These are phyloP conservation scores for Drosophila acutilabella DNA, from an alignment of 2,888 invertebrate species.

Conservation along the genomic window DNA sequence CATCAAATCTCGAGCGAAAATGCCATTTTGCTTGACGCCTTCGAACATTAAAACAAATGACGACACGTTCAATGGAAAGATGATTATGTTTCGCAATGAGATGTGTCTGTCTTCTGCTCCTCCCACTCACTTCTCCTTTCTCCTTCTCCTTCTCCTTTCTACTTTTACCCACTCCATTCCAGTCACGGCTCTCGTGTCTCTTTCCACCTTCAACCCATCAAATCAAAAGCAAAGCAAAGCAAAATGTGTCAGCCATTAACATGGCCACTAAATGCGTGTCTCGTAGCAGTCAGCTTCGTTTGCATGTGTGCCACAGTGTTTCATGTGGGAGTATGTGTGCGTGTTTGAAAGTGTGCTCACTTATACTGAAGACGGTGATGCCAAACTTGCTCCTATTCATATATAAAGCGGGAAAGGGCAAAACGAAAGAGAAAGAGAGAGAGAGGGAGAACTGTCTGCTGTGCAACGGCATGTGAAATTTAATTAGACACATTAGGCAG, in stretches of 20 bases:
- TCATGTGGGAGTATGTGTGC: constrained; percentile 6
- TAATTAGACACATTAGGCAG: constrained; percentile 60
- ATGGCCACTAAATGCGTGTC: constrained; percentile 56
- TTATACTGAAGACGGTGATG: constrained; percentile 25
- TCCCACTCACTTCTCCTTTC: background rate
- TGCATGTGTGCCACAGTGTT: constrained; percentile 14
- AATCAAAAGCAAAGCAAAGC: constrained; percentile 51
- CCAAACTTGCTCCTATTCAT: constrained; percentile 15
- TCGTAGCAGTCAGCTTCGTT: constrained; percentile 31
- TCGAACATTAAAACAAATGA: constrained; percentile 71
- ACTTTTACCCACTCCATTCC: background rate
- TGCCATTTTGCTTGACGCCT: constrained; percentile 34
- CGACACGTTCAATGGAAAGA: constrained; percentile 67
- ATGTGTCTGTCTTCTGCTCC: constrained; percentile 22
- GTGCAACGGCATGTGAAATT: constrained; percentile 69
- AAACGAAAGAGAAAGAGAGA: background rate
- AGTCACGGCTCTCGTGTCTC: background rate
- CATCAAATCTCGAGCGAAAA: constrained; percentile 61
- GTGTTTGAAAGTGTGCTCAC: constrained; percentile 18
- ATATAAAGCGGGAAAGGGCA: background rate
- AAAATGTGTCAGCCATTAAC: constrained; percentile 63
- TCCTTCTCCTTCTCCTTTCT: background rate
- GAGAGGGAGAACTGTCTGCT: constrained; percentile 37
- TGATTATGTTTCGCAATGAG: constrained; percentile 51
- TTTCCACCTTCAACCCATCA: constrained; percentile 9